Evolutionary conservation across 2,888 invertebrate genomes (phyloP), one percentile per base, ranked within the genome.

Genomic region (Zeuzera pyrina): DNA sequence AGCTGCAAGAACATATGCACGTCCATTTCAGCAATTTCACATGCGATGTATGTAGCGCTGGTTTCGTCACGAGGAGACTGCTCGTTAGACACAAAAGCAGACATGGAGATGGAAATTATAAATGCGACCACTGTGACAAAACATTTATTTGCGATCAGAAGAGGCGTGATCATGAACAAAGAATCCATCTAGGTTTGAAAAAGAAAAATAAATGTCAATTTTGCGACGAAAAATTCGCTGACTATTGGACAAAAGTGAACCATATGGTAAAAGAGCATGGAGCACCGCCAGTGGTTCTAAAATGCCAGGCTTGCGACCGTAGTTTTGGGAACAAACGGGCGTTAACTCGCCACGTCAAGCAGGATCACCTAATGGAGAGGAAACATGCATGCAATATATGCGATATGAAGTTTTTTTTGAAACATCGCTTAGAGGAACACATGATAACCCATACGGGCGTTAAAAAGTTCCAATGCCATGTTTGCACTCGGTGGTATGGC

Each of bases 61-160:
- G 58, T 0, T 61, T 57, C 15, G 35, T 57, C 0, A 53, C 49
- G 1, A 44, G 39, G 6, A 41, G 47, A 0, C 31, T 48, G 7
- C 19, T 54, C 2, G 38, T 44, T 1, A 35, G 44, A 0, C 56
- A 55, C 30, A 52, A 38, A 15, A 31, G 45, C 5, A 39, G 47
- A 6, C 61, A 61, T 25, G 40, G 35, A 0, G 30, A 34, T 6
- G 57, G 73, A 39, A 39, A 66, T 49, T 70, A 63, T 37, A 68
- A 70, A 44, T 83, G 81, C 40, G 63, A 64, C 10, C 55, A 70
- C 24, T 83, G 83, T 39, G 57, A 59, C 1, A 78, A 78, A 46
- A 58, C 58, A 0, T 83, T 76, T 40, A 57, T 53, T 2, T 57
- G 65, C 13, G 67, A 52, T 12, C 44, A 44, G 13, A 52, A 54